Percentiles rank a stretch among this genome's conserved stretches.
phyloP scores from a whole-genome alignment of 2,797 vertebrate species.

The Staurois parvus region DNA sequence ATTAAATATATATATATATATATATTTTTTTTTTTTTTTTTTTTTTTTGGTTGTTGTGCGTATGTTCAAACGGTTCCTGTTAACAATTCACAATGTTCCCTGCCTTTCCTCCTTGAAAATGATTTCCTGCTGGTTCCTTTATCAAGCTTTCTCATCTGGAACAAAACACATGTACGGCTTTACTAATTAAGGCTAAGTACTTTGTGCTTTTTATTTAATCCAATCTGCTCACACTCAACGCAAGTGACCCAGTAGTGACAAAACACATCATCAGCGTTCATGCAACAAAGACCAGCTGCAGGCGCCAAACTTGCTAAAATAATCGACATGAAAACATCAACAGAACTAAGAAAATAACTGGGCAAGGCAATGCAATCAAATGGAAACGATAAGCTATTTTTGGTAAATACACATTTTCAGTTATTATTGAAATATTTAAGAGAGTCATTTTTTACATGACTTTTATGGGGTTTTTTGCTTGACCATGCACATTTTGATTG shows the following conservation, averaged over 20 bases:
- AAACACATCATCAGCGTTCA: constrained; percentile 27
- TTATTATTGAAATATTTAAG: no score
- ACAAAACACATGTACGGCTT: constrained; percentile 47
- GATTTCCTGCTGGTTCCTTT: constrained; percentile 53
- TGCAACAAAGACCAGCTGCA: constrained; percentile 24
- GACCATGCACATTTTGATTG: no score
- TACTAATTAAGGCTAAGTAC: constrained; percentile 61
- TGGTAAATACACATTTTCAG: no score
- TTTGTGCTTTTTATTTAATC: constrained; percentile 56
- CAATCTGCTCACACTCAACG: constrained; percentile 51
- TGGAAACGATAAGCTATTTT: no score
- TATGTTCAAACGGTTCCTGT: not conserved
- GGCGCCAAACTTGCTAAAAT: constrained; percentile 25
- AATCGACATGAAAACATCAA: not conserved
- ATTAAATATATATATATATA: no score
- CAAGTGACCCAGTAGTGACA: constrained; percentile 42
- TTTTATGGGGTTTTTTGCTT: no score
- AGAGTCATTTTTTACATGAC: no score
- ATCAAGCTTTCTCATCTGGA: constrained; percentile 58
- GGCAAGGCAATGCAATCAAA: no score
- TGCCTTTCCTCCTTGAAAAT: constrained; percentile 28
- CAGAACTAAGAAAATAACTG: not conserved
- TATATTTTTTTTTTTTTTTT: not conserved
- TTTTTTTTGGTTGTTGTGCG: constrained; percentile 23
- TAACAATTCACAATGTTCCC: not conserved